Base-by-base conservation (phyloP, 2,888 invertebrate species). In the Drosophila pseudotalamancana region DNA sequence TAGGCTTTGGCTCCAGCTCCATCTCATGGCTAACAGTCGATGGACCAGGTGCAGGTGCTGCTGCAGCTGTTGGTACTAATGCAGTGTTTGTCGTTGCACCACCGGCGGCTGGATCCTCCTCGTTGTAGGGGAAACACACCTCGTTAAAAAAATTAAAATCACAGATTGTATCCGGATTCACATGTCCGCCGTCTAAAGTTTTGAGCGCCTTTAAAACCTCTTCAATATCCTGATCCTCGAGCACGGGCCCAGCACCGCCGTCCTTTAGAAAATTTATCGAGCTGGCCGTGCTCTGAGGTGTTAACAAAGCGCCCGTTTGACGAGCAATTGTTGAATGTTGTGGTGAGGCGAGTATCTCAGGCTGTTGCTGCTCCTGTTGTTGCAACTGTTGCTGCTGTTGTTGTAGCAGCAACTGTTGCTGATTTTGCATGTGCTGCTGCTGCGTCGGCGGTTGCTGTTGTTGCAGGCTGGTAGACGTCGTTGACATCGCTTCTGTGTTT, bases 141-240 rank as follows among this genome's bases (percentile, higher is more conserved):
- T 90, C 90, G 57, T 82, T 89, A 23, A 91, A 88, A 50, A 90
- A 86, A 71, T 89, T 91, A 23, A 91, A 85, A 68, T 91, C 91
- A 68, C 90, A 90, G 23, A 91, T 82, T 29, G 89, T 84, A 61
- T 90, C 90, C 21, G 84, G 59, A 63, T 81, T 85, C 6, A 77
- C 84, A 18, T 75, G 63, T 4, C 71, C 84, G 25, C 81, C 75
- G 78, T 95, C 96, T 75, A 96, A 93, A 6, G 94, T 95, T 90
- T 95, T 95, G 42, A 96, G 94, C 3, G 95, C 96, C 89, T 95
- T 95, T 75, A 96, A 92, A 50, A 96, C 96, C 85, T 95, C 95
- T 75, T 94, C 94, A 50, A 95, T 92, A 77, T 95, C 93, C 87
- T 94, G 94, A 79, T 95, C 95, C 92, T 95, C 95, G 90, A 95